Evolutionary conservation across 2,888 invertebrate species (phyloP), one percentile per base, ranked within the genome.

Genomic region (Trypoxylon attenuatum): DNA sequence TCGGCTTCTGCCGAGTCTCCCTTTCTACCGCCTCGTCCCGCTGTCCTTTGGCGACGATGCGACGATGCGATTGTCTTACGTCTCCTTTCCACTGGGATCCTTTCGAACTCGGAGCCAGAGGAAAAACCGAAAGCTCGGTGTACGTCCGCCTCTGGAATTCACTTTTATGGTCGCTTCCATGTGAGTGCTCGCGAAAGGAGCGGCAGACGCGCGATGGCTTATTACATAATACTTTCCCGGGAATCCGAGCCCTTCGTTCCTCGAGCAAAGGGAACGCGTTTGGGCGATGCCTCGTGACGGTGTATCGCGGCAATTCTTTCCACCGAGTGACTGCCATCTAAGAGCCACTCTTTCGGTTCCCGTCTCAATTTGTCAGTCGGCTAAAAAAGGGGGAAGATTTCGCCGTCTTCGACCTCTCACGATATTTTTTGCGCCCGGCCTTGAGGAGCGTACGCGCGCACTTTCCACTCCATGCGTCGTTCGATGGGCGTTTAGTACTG

Each of bases 71-170:
- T n/a, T n/a, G n/a, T n/a, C n/a, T n/a, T n/a, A n/a, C n/a, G n/a
- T n/a, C n/a, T n/a, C n/a, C n/a, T n/a, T n/a, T 22, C 22, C 23
- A 51, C 63, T 65, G 25, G 57, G 65, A 65, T 65, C 57, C 53
- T 55, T 42, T 38, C 50, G n/a, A n/a, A n/a, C n/a, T n/a, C n/a
- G n/a, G n/a, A n/a, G n/a, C n/a, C n/a, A n/a, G n/a, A n/a, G 50
- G 47, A 46, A 53, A 52, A 42, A 45, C 43, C 13, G 45, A 39
- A 16, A 25, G 21, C 41, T 16, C 29, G 41, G 22, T 1, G n/a
- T 1, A 2, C 43, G 10, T 49, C 2, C 19, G 19, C 8, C n/a
- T n/a, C n/a, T n/a, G 39, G 38, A 25, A 49, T 61, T 51, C 46
- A 23, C 22, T 22, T 25, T 29, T 19, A 33, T 16, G 16, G 5